phyloP scores from a whole-genome alignment of 2,113 vertebrate species.

The Maylandia zebra region DNA sequence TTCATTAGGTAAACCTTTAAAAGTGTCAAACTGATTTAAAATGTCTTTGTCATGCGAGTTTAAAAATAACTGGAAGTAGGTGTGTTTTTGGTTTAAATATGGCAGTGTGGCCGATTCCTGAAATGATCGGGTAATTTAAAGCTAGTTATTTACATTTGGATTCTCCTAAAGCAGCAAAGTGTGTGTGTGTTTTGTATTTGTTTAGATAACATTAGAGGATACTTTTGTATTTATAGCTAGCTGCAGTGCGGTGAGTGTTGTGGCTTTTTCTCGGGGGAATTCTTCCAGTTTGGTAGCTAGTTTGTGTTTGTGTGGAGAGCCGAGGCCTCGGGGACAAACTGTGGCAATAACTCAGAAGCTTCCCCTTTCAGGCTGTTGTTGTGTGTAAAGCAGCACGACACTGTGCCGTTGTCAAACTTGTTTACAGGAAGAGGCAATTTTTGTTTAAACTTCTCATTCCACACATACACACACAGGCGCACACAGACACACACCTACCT shows the following conservation, averaged over 20 bases:
- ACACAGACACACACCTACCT: neutral
- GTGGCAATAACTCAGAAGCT: neutral
- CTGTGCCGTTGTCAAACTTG: neutral
- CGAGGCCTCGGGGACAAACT: constrained; percentile 8
- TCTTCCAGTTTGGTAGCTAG: constrained; percentile 1
- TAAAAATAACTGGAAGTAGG: neutral
- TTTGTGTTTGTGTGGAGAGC: constrained; percentile 24
- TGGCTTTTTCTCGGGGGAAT: constrained; percentile 12
- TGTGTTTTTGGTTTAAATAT: neutral
- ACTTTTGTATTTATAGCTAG: neutral
- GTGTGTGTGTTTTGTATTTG: neutral
- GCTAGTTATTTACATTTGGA: neutral
- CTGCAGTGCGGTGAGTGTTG: neutral
- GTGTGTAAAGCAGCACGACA: neutral
- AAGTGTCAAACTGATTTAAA: neutral
- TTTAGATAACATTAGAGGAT: neutral
- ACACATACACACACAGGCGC: neutral
- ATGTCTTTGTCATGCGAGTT: neutral
- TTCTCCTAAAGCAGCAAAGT: neutral
- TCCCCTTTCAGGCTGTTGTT: neutral
- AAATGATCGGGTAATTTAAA: neutral
- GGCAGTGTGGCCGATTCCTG: neutral
- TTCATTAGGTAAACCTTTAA: neutral
- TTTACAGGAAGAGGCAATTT: neutral
- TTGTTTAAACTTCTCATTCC: neutral